phyloP scores from a whole-genome alignment of 2,888 invertebrate genomes.

The Heteromyza rotundicornis region DNA sequence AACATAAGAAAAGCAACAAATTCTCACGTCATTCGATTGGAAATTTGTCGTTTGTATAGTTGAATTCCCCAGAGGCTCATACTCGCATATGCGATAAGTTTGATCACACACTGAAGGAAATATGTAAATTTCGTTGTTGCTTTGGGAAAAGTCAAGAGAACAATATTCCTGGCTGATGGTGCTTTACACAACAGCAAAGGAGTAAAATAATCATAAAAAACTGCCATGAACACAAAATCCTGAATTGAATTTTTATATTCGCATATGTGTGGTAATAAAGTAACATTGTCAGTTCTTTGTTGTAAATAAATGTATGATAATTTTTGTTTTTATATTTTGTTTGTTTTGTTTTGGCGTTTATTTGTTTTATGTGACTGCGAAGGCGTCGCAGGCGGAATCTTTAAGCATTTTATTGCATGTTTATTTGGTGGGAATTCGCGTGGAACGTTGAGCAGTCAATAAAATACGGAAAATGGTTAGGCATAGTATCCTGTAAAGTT shows the following conservation, averaged over 20 bases:
- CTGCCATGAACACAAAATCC: conserved; percentile 46
- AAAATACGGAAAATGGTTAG: background rate
- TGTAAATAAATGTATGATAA: conserved; percentile 6
- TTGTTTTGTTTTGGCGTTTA: conserved; percentile 5
- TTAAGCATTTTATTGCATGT: conserved; percentile 25
- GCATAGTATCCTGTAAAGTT: too few species aligned
- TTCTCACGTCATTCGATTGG: conserved; percentile 61
- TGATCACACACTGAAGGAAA: conserved; percentile 30
- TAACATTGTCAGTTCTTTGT: conserved; percentile 44
- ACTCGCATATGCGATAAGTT: conserved; percentile 37
- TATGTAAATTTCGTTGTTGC: conserved; percentile 55
- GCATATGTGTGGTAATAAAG: conserved; percentile 45
- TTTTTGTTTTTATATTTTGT: conserved; percentile 32
- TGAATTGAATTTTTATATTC: conserved; percentile 62
- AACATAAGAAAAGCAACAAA: conserved; percentile 46
- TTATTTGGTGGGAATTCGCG: conserved; percentile 25
- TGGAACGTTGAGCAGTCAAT: conserved; percentile 24
- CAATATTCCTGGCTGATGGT: background rate
- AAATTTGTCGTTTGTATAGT: conserved; percentile 47
- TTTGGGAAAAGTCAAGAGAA: conserved; percentile 28
- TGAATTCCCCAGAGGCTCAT: conserved; percentile 53
- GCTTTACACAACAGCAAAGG: conserved; percentile 41
- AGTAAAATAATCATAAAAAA: conserved; percentile 60
- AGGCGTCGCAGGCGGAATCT: background rate
- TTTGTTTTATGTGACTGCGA: conserved; percentile 16